Base-by-base conservation (phyloP, 2,113 vertebrate genomes). In the Alexandromys fortis region DNA sequence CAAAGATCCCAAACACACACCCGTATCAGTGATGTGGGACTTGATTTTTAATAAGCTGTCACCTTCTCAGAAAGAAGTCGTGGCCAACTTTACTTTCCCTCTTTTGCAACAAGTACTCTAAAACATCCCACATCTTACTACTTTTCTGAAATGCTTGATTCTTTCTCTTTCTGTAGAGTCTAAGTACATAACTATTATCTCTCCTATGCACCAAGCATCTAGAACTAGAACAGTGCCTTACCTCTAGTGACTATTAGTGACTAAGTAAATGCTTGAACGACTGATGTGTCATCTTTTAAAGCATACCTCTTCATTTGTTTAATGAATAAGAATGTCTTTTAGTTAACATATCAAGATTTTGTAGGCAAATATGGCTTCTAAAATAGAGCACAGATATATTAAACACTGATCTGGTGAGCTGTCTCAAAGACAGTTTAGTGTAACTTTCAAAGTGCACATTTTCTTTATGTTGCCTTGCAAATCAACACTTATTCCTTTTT, bases 291-390 rank as follows among this genome's bases (percentile, higher is more conserved):
- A 17, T 76, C 92, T 90, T 91, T 52, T 92, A 76, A 81, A 72
- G 33, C 28, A 86, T 82, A 42, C 82, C 82, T 94, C 28, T n/a
- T 95, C 65, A 89, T 91, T 94, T 96, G 63, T 90, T 89, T 68
- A 63, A 78, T 77, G 28, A 92, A 79, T 85, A 63, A 81, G 67
- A 86, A 86, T 76, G 68, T 77, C 3, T 35, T 94, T 93, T 93
- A 61, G 82, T 79, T 73, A 89, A 11, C n/a, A 85, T 52, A 24
- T 78, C 65, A 91, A 93, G 33, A 85, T 95, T 91, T 81, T 76
- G 2, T 83, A 42, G 79, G 12, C 24, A 86, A 93, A 88, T 77
- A 68, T 47, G 65, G 12, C 79, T 96, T 86, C 22, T 42, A 81
- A 93, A 90, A 79, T 63, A 35, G 28, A 73, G 88, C 58, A 87